Base-by-base conservation (phyloP, 2,113 vertebrate genomes). In the Urocolius indicus region DNA sequence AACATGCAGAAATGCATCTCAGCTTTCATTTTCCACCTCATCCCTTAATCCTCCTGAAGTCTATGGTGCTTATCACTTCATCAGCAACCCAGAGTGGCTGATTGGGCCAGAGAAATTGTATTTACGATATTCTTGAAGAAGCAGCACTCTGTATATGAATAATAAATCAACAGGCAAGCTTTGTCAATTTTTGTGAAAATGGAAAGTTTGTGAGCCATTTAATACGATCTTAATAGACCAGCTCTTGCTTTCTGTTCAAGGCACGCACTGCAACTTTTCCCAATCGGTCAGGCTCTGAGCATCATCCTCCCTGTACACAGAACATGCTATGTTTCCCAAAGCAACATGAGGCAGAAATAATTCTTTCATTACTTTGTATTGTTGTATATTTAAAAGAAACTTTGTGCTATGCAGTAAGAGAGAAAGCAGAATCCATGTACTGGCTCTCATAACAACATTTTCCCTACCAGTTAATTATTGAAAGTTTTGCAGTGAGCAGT, bases 201-300 rank as follows among this genome's bases (percentile, higher is more conserved):
- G 67, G 78, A 49, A 97, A 97, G 68, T 95, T 74, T 92, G 80
- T 96, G 95, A 97, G 87, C 84, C 93, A 92, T 97, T 97, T 97
- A 95, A 97, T 95, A 83, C 41, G 93, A 96, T 87, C 93, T 96
- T 96, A 97, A 94, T 69, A 97, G 80, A 90, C 24, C 13, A 59
- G 73, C 29, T 29, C 36, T 94, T 93, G 91, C 66, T 94, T 91
- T 96, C 84, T 58, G 10, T 77, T 75, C 26, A 23, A 13, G 59
- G 55, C 77, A 73, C 69, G 58, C 89, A 54, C 66, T 49, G 55
- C 94, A 94, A 94, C 52, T 79, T 87, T 85, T 21, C 62, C 61
- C 89, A 77, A 3, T 77, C 11, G 1, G 58, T 52, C 61, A 63
- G 72, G 48, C 34, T 52, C 41, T 86, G 4, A 30, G 48, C n/a